Base-by-base conservation (phyloP, 2,113 vertebrate species). In the Saguinus midas region DNA sequence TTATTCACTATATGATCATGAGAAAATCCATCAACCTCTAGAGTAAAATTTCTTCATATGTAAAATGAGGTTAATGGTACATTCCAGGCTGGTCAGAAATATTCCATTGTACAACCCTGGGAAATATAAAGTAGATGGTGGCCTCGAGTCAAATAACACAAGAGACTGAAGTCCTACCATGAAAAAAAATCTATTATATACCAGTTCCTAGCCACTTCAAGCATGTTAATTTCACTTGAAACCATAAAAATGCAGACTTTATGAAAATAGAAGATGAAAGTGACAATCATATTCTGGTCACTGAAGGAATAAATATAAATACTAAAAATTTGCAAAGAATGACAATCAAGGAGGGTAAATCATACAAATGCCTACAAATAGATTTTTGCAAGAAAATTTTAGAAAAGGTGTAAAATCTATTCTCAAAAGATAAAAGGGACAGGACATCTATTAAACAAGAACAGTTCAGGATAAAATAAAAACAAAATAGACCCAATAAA, bases 351-450 rank as follows among this genome's bases (percentile, higher is more conserved):
- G n/a, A n/a, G n/a, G n/a, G n/a, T n/a, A n/a, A n/a, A n/a, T n/a
- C n/a, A n/a, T n/a, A n/a, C n/a, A n/a, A n/a, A n/a, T n/a, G n/a
- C n/a, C n/a, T n/a, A n/a, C n/a, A 92, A 96, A 75, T 43, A 96
- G 57, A 84, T 87, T 84, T 87, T 61, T 75, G 25, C 50, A 95
- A 80, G 78, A 97, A 70, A 10, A 58, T 78, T 97, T 97, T 92
- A 93, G 43, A 91, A 93, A 92, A 48, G 70, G 17, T 50, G 90
- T 92, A 96, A 95, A 95, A 97, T 75, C 70, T 94, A 43, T 96
- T 93, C 79, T 96, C 45, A 86, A 83, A 87, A 95, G 79, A 94
- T 83, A 94, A 90, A 96, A 84, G 10, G 48, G 52, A 79, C 61
- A 93, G 37, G 43, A 23, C 55, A 92, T 66, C 89, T 87, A 93